Percentiles rank a stretch among this genome's conserved stretches.
Conservation (phyloP, 2,797 vertebrate species). For the Myotis planiceps region DNA sequence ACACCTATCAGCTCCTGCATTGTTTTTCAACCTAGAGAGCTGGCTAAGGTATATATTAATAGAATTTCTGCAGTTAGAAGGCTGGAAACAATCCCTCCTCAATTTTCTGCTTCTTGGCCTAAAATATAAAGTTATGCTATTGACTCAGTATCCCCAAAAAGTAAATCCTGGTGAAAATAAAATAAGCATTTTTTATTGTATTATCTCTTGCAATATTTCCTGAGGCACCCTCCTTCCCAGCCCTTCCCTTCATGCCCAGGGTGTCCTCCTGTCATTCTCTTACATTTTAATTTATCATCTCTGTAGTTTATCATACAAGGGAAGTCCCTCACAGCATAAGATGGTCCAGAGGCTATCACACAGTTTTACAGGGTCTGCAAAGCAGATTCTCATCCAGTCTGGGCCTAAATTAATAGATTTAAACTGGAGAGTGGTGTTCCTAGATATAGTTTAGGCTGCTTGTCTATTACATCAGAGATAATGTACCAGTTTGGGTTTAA, state of each 20-base stretch:
- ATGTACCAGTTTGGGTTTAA: not conserved
- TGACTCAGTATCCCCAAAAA: not conserved
- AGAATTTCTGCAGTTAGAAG: not conserved
- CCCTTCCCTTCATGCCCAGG: not conserved
- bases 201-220: not conserved
- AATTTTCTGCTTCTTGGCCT: not conserved
- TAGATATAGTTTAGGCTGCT: not conserved
- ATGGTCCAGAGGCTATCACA: too few species aligned
- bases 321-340: too few species aligned
- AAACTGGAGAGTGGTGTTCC: not conserved
- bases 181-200: not conserved
- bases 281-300: not conserved
- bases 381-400: not conserved
- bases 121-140: not conserved
- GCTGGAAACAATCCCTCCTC: not conserved
- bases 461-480: not conserved
- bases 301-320: not conserved
- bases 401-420: not conserved
- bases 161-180: not conserved
- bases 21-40: not conserved
- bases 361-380: too few species aligned
- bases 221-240: accelerated
- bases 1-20: not conserved
- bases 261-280: not conserved
- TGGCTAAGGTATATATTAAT: not conserved